phyloP scores from a whole-genome alignment of 1,140 invertebrate species.

The Chrysomallon squamiferum region DNA sequence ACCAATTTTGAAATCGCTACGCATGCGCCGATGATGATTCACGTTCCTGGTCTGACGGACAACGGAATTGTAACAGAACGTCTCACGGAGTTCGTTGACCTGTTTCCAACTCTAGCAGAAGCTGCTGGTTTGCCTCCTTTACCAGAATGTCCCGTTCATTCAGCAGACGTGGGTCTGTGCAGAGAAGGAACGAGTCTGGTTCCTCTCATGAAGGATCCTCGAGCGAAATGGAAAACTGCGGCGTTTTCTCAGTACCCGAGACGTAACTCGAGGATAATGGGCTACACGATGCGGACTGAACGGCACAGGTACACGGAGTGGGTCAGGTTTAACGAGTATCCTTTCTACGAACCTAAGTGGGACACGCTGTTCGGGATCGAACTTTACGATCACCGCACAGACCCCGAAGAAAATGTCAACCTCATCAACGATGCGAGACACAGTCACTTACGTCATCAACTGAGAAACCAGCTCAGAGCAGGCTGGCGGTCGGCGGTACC shows the following conservation, averaged over 20 bases:
- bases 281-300: constrained; percentile 73
- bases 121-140: constrained; percentile 68
- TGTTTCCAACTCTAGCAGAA: constrained; percentile 84
- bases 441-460: constrained; percentile 18
- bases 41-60: constrained; percentile 66
- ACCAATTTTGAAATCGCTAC: constrained; percentile 85
- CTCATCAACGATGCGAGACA: constrained; percentile 58
- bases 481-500: constrained; percentile 47
- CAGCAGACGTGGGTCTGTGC: constrained; percentile 65
- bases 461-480: constrained; percentile 31
- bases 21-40: constrained; percentile 77
- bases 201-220: constrained; percentile 24
- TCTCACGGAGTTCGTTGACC: constrained; percentile 78
- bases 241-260: constrained; percentile 85
- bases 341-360: constrained; percentile 69
- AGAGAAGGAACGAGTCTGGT: constrained; percentile 77
- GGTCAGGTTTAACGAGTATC: constrained; percentile 64
- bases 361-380: constrained; percentile 69
- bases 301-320: constrained; percentile 80
- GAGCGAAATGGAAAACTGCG: constrained; percentile 47
- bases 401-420: constrained; percentile 75
- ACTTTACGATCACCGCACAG: constrained; percentile 66
- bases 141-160: constrained; percentile 67
- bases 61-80: constrained; percentile 22
- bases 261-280: constrained; percentile 83